Base-by-base conservation (phyloP, 2,888 invertebrate species). In the Portevinia maculata region DNA sequence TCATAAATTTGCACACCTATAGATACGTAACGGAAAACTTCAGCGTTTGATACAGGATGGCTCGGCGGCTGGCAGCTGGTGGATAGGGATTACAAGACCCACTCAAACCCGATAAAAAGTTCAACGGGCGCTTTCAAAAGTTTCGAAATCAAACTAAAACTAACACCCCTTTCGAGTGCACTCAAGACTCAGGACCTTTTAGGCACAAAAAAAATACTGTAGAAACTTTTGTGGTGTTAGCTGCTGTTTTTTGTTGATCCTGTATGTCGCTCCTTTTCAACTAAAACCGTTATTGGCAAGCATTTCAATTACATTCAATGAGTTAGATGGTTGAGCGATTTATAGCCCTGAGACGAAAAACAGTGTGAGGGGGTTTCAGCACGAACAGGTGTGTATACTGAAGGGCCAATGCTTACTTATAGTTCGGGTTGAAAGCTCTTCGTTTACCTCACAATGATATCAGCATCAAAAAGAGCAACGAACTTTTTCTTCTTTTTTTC, bases 251-350 rank as follows among this genome's bases (percentile, higher is more conserved):
- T 59, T 53, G 64, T 70, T 76, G 76, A 76, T 81, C 76, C 81
- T 41, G 69, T 71, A 46, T 78, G 70, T 78, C 65, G 64, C 50
- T 46, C 55, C 48, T 53, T 57, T 59, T 46, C 76, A 70, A 81
- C 65, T 73, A 50, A 62, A 81, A 76, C 73, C 71, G 76, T 67
- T 84, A 84, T 84, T 84, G 76, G 76, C 84, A 84, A 84, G 81
- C 81, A 84, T 84, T 84, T 84, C 81, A 84, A 84, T 84, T 84
- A 84, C 84, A 81, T 73, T 76, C 81, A 81, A 81, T 81, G 67
- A 84, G 71, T 81, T 73, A 59, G 81, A 71, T 62, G 60, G 75
- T 57, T 79, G 79, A 79, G 73, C 84, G 81, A 84, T 84, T 84
- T 84, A 84, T 81, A 73, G 69, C 81, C 69, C 50, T 71, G 21